A percentile compares a stretch with the other conserved stretches of the same genome.
Evolutionary conservation across 2,797 vertebrate genomes (phyloP).

Genomic region (Tolypeutes matacus): DNA sequence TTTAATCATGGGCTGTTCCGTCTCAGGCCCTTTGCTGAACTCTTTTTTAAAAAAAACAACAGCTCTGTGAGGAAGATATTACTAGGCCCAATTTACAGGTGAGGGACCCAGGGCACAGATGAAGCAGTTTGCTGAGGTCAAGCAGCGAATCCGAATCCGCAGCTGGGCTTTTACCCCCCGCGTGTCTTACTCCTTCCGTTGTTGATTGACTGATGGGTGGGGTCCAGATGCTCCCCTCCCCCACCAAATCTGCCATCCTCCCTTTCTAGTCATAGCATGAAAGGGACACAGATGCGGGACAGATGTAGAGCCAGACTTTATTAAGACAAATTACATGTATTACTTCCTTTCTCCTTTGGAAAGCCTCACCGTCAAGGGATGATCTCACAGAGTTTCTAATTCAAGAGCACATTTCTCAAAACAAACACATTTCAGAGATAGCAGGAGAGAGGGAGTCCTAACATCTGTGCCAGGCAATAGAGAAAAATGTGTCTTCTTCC

Average conservation of each 20-base stretch:
- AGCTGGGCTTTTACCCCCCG: neutral
- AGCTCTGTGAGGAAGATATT: neutral
- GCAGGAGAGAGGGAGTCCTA: slow-evolving; percentile 30
- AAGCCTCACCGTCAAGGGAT: slow-evolving; percentile 15
- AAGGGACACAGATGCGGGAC: slow-evolving; percentile 30
- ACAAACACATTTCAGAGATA: neutral
- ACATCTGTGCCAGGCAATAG: neutral
- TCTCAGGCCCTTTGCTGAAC: neutral
- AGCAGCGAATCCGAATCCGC: neutral
- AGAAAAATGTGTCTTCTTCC: neutral
- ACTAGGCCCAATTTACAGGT: neutral
- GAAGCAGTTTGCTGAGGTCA: neutral
- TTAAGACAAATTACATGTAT: slow-evolving; percentile 59
- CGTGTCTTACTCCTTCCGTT: neutral
- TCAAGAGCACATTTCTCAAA: slow-evolving; percentile 55
- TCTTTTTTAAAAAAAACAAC: neutral
- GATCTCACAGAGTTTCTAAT: slow-evolving; percentile 19
- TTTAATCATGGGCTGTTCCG: neutral
- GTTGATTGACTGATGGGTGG: no score
- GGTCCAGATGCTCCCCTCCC: no score
- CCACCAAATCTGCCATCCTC: neutral
- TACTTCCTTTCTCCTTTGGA: slow-evolving; percentile 28
- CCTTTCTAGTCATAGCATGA: neutral
- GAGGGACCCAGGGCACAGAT: neutral
- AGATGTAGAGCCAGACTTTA: slow-evolving; percentile 62